Base-by-base conservation (phyloP, 2,888 invertebrate genomes). In the Pseudanteris insignis region DNA sequence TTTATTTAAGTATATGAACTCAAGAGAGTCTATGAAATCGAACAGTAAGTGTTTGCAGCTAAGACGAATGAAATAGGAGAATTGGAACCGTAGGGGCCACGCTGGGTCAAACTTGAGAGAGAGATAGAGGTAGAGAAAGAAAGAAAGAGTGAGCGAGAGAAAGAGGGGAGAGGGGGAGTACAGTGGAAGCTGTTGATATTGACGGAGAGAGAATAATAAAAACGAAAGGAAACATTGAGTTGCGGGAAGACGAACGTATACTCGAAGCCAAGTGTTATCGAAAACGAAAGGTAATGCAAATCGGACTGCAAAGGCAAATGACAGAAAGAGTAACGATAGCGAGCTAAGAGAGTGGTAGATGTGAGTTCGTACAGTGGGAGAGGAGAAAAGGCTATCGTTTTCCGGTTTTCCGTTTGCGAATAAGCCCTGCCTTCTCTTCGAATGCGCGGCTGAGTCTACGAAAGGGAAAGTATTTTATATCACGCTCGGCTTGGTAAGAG, bases 401-500 rank as follows among this genome's bases (percentile, higher is more conserved):
- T 76, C 77, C 75, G 76, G 74, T 73, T 77, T 77, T 71, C 72
- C 75, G 73, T 70, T 70, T 58, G 63, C 64, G 67, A 63, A 60
- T 65, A 63, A 63, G 64, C 64, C 63, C 63, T 58, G 64, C 64
- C 53, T 65, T 55, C 61, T 64, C 54, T 43, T 47, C 26, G 57
- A 30, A 53, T 40, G 28, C 60, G 62, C 54, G 46, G 41, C 48
- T 46, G 63, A 62, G 68, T 65, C 66, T 68, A 65, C 73, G 74
- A 79, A 77, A 79, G 79, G 75, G 79, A 79, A 79, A 79, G 79
- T 79, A 78, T 77, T 78, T 76, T 78, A 73, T 76, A 73, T 70
- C 76, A 79, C 78, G 79, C 76, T 79, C 78, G 71, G 78, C 77
- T 79, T 78, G 74, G 78, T 75, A 79, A 79, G 79, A 79, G 79